Evolutionary conservation across 2,797 vertebrate species (phyloP).

Genomic region (Heliangelus exortis): DNA sequence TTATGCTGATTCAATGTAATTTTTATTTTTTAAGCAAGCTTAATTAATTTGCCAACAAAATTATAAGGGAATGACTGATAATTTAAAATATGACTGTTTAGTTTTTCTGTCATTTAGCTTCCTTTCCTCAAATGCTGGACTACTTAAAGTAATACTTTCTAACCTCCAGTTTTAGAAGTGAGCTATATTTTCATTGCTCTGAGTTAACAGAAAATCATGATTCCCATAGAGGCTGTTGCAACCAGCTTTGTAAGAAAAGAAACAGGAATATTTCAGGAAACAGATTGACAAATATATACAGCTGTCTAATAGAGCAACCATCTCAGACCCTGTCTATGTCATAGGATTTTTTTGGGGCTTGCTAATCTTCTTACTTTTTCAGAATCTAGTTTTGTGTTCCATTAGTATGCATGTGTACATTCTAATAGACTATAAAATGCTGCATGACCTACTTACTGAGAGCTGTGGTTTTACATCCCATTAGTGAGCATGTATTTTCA

Average conservation of each 20-base stretch:
- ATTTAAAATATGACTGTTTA: neutral
- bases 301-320: constrained; percentile 53
- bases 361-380: constrained; percentile 68
- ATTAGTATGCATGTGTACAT: constrained; percentile 66
- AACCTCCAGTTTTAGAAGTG: constrained; percentile 18
- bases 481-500: constrained; percentile 44
- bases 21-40: neutral
- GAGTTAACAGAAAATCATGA: neutral
- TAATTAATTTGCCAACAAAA: neutral
- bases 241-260: constrained; percentile 23
- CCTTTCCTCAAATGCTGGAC: neutral
- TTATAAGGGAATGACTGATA: neutral
- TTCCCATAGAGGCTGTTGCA: constrained; percentile 8
- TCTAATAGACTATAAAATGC: constrained; percentile 50
- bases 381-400: constrained; percentile 51
- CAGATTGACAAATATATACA: constrained; percentile 56
- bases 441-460: constrained; percentile 65
- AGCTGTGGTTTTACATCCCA: constrained; percentile 58
- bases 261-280: constrained; percentile 54
- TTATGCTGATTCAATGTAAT: neutral
- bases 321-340: constrained; percentile 10
- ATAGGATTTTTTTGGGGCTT: constrained; percentile 39
- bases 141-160: neutral
- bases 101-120: constrained; percentile 14
- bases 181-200: constrained; percentile 30